A percentile compares a stretch with the other conserved stretches of the same genome.
These are phyloP conservation scores for Eueremaeus valkanovi DNA, from an alignment of 2,888 invertebrate species.

Conservation along the genomic window DNA sequence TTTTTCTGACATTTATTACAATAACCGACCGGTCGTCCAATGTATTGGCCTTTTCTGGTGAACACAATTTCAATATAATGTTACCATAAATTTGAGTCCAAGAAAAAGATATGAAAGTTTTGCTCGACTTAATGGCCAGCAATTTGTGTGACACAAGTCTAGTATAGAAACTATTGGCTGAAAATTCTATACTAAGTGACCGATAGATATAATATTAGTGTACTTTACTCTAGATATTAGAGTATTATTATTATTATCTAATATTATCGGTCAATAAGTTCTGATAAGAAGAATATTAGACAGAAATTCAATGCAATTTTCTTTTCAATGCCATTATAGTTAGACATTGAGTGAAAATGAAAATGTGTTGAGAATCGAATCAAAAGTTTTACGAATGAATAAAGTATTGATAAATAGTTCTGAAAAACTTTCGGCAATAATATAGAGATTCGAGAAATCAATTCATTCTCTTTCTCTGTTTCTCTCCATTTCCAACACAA, in stretches of 20 bases:
- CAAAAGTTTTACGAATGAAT: background rate
- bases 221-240: background rate
- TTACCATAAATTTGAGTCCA: background rate
- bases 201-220: background rate
- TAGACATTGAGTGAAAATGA: too few relatives aligned
- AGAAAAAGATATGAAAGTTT: background rate
- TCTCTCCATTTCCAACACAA: background rate
- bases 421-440: background rate
- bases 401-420: constrained; percentile 20
- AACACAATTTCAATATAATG: background rate
- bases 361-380: background rate
- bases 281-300: background rate
- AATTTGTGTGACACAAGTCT: too few relatives aligned
- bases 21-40: background rate
- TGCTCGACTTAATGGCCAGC: background rate
- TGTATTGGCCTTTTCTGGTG: too few relatives aligned
- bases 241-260: background rate
- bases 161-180: too few relatives aligned
- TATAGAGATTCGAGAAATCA: constrained; percentile 3
- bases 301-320: background rate
- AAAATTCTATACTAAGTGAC: too few relatives aligned
- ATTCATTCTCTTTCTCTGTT: background rate
- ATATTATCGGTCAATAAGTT: background rate
- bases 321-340: too few relatives aligned
- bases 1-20: background rate